These are phyloP conservation scores for Temnothorax longispinosus DNA, from an alignment of 1,140 invertebrate species.

Conservation along the genomic window DNA sequence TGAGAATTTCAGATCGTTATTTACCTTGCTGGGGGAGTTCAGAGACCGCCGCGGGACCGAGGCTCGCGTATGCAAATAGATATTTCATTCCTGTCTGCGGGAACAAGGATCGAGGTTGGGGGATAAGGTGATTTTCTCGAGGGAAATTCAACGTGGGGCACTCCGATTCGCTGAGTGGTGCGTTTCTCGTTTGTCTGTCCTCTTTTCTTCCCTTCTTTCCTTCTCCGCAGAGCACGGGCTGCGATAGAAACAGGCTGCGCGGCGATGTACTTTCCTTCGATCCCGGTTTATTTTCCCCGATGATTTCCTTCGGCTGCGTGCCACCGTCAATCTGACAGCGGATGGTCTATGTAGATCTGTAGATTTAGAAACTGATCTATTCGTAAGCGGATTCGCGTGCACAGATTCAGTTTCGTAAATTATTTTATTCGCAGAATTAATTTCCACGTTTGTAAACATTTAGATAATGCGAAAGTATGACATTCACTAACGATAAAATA, in stretches of 20 bases:
- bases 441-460: not conserved
- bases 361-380: conserved; percentile 17
- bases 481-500: not conserved
- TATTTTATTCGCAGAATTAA: not conserved
- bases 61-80: conserved; percentile 75
- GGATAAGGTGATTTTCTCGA: conserved; percentile 75
- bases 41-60: conserved; percentile 57
- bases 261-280: conserved; percentile 40
- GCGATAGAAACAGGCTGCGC: conserved; percentile 32
- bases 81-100: conserved; percentile 76
- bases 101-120: conserved; percentile 69
- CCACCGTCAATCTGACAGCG: conserved; percentile 9
- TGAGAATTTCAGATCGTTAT: conserved; percentile 70
- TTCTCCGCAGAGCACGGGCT: not conserved
- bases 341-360: not conserved
- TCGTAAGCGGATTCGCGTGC: not conserved
- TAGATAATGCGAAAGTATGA: not conserved
- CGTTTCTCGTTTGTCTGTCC: conserved; percentile 61
- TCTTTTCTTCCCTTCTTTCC: not conserved
- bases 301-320: conserved; percentile 46
- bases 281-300: conserved; percentile 68
- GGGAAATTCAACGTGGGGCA: conserved; percentile 74
- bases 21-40: conserved; percentile 67
- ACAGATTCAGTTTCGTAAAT: not conserved
- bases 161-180: conserved; percentile 57